Conservation (phyloP, 2,113 vertebrate genomes). For the Copsychus sechellarum region DNA sequence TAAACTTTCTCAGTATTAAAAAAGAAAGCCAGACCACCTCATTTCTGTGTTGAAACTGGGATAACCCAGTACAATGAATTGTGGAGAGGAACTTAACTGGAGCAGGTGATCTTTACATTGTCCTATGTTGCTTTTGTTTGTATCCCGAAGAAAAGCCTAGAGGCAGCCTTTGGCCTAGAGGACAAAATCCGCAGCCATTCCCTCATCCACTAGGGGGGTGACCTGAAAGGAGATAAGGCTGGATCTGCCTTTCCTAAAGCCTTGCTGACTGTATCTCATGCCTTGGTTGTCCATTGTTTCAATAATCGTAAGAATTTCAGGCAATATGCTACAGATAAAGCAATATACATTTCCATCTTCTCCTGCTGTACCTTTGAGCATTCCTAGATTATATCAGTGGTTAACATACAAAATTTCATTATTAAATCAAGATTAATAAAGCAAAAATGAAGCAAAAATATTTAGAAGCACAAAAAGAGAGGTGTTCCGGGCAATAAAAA, state of each 20-base stretch:
- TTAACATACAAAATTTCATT: not conserved
- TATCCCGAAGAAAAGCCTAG: not conserved
- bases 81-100: not conserved
- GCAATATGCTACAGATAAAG: not conserved
- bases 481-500: not conserved
- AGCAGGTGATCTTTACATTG: not conserved
- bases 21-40: not conserved
- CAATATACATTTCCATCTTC: not conserved
- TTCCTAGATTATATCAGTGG: not conserved
- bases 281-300: not conserved
- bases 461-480: not conserved
- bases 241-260: not conserved
- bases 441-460: not conserved
- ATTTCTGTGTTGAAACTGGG: not conserved
- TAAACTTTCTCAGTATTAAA: not conserved
- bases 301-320: not conserved
- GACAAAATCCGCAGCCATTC: not conserved
- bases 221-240: not conserved
- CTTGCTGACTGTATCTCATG: rapidly evolving
- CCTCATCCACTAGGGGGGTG: not conserved
- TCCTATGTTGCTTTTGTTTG: not conserved
- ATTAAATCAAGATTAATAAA: not conserved
- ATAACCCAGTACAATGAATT: not conserved
- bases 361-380: not conserved
- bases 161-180: not conserved